Base-by-base conservation (phyloP, 2,113 vertebrate species). In the Ctenomys sociabilis region DNA sequence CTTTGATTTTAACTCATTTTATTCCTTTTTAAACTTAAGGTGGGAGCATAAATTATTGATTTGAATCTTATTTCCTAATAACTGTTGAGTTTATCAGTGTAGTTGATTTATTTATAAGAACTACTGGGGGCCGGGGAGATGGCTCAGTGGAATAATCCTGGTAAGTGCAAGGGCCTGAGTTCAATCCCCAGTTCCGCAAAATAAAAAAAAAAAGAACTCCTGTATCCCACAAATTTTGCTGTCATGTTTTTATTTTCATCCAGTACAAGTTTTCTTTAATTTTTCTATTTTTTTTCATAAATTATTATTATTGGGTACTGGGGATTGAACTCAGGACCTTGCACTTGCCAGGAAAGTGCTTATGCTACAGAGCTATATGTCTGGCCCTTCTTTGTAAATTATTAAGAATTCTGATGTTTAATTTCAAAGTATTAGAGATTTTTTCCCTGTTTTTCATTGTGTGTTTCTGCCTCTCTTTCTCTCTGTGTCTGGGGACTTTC, bases 1-100 rank as follows among this genome's bases (percentile, higher is more conserved):
- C 73, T 32, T 85, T 88, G 54, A 40, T 52, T 94, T 82, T 54
- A 82, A 40, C 70, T 86, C 32, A 52, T 54, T 81, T 95, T 64
- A 17, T 21, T 82, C 37, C 21, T 57, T 84, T 96, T 64, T 82
- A 70, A 57, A 52, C 21, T 61, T 82, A 90, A 45, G 35, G 24
- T 90, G 1, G 24, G 61, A 72, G n/a, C 57, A 82, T 68, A 68
- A 59, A n/a, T 77, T 77, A 49, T n/a, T 89, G 57, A 63, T n/a
- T 68, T 54, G 49, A 81, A 63, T 26, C 40, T 17, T 80, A 7
- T 35, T 75, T 75, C 52, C 6, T 61, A 61, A 84, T 64, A 64
- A 64, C 83, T 22, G 73, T 83, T 82, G 61, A 88, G 35, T 84
- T 16, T 30, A 22, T 52, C 32, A 77, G 37, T 92, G 61, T 24